Conservation (phyloP, 2,888 invertebrate genomes). For the Girardia tigrina region DNA sequence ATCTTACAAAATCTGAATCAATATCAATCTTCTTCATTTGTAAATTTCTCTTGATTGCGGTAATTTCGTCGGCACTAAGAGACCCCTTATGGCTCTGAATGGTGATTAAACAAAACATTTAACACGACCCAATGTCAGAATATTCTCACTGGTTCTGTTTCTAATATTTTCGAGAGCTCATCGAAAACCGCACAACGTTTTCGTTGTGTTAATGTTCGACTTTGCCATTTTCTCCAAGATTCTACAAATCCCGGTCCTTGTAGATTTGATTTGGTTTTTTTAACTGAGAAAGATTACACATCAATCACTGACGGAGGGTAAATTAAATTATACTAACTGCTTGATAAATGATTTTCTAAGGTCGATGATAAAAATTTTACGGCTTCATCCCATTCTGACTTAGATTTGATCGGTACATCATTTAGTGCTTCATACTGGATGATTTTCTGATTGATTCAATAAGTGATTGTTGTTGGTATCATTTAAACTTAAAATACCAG, state of each 20-base stretch:
- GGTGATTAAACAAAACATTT: too few species aligned
- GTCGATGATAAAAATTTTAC: slow-evolving; percentile 58
- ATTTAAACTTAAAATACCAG: slow-evolving; percentile 53
- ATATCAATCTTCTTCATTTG: not conserved
- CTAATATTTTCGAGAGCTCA: not conserved
- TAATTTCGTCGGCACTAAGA: not conserved
- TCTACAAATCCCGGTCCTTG: slow-evolving; percentile 10
- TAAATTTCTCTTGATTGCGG: not conserved
- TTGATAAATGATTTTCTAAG: not conserved
- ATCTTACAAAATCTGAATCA: slow-evolving; percentile 11
- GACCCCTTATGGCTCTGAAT: not conserved
- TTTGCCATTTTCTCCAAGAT: not conserved
- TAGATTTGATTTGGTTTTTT: not conserved
- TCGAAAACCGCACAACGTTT: slow-evolving; percentile 6
- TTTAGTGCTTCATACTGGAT: slow-evolving; percentile 85
- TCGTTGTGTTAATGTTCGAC: not conserved
- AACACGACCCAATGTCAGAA: too few species aligned
- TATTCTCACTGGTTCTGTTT: not conserved
- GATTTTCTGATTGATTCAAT: slow-evolving; percentile 61
- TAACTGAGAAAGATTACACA: not conserved
- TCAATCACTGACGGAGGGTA: not conserved
- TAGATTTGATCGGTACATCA: slow-evolving; percentile 69
- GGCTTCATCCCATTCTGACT: slow-evolving; percentile 80
- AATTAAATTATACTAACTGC: not conserved
- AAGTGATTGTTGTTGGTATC: not conserved